These are phyloP conservation scores for Hippoglossus hippoglossus DNA, from an alignment of 2,797 vertebrate genomes.

Conservation along the genomic window DNA sequence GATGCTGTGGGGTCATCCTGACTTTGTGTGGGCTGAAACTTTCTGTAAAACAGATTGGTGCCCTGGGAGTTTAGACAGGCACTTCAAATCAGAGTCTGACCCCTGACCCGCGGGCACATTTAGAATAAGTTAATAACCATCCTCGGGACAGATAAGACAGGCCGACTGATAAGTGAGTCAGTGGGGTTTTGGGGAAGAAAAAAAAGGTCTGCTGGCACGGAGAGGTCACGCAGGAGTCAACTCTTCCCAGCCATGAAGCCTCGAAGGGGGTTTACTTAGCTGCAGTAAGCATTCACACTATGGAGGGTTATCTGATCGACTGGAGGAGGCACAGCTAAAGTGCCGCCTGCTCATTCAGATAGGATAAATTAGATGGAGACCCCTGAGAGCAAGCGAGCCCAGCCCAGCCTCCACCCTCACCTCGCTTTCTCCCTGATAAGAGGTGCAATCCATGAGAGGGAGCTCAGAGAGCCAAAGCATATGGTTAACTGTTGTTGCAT, in stretches of 20 bases:
- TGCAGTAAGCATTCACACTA: slow-evolving; percentile 49
- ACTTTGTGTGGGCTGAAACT: slow-evolving; percentile 31
- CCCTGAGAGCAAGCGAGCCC: slow-evolving; percentile 44
- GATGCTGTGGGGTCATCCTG: slow-evolving; percentile 1
- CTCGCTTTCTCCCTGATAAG: slow-evolving; percentile 56
- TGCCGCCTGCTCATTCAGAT: slow-evolving; percentile 53
- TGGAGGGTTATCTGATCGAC: slow-evolving; percentile 67
- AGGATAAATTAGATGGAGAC: slow-evolving; percentile 67
- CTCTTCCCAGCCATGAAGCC: slow-evolving; percentile 36
- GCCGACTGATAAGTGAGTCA: slow-evolving; percentile 54
- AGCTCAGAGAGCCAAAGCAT: slow-evolving; percentile 39
- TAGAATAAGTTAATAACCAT: slow-evolving; percentile 68
- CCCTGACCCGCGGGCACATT: slow-evolving; percentile 66
- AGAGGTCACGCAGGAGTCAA: slow-evolving; percentile 72
- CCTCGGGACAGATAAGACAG: slow-evolving; percentile 72
- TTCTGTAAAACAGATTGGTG: slow-evolving; percentile 52
- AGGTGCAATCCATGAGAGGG: slow-evolving; percentile 38
- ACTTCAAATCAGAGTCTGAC: slow-evolving; percentile 59
- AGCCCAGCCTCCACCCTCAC: slow-evolving; percentile 31
- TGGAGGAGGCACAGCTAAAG: slow-evolving; percentile 48
- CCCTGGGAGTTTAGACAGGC: slow-evolving; percentile 60
- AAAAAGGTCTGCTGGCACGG: slow-evolving; percentile 41
- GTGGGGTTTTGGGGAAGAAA: slow-evolving; percentile 21
- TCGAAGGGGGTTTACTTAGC: slow-evolving; percentile 56
- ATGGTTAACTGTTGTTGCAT: slow-evolving; percentile 51